Base-by-base conservation (phyloP, 2,888 invertebrate species). In the Stenodera caucasica region DNA sequence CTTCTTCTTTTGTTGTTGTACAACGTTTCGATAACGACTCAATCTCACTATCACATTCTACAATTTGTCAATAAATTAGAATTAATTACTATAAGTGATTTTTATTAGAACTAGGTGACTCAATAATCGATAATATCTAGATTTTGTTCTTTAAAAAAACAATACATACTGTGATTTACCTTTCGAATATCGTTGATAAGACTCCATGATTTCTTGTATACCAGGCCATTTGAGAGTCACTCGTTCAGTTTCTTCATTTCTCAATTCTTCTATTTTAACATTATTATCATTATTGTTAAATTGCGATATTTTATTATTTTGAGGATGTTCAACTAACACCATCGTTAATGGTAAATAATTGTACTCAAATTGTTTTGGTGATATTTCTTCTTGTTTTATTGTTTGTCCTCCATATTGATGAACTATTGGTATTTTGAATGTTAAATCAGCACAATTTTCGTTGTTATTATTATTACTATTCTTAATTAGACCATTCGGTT, bases 31-130 rank as follows among this genome's bases (percentile, higher is more conserved):
- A 81, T 8, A 85, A 75, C 0, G 81, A 80, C 1, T 72, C 69
- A 59, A 82, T 79, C 71, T 85, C 85, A 60, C 74, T 78, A 66
- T 80, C 81, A 37, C 84, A 81, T 49, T 79, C 86, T 86, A 80
- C 11, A 82, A 82, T 26, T 11, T n/a, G n/a, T n/a, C n/a, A n/a
- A n/a, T n/a, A n/a, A n/a, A n/a, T n/a, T n/a, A n/a, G n/a, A n/a
- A n/a, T n/a, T n/a, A n/a, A n/a, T n/a, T n/a, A n/a, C n/a, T n/a
- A n/a, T n/a, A n/a, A n/a, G n/a, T n/a, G n/a, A n/a, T n/a, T n/a
- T n/a, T n/a, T n/a, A n/a, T n/a, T n/a, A n/a, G n/a, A n/a, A n/a
- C n/a, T n/a, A n/a, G n/a, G n/a, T n/a, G n/a, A n/a, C n/a, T n/a
- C n/a, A n/a, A n/a, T n/a, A n/a, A n/a, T n/a, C n/a, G n/a, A n/a